Base-by-base conservation (phyloP, 2,888 invertebrate species). In the Drosophila antonietae region DNA sequence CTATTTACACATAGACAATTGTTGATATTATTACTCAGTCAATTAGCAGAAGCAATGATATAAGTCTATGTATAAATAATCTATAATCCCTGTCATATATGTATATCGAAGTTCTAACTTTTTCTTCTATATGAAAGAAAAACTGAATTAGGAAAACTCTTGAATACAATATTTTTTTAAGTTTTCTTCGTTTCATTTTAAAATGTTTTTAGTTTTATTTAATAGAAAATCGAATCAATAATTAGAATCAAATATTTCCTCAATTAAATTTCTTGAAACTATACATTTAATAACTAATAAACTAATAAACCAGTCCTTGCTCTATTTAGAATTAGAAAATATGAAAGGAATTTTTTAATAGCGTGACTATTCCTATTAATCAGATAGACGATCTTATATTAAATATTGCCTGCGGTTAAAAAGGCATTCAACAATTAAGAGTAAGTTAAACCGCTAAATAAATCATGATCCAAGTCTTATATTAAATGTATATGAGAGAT, bases 21-120 rank as follows among this genome's bases (percentile, higher is more conserved):
- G 33, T 53, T 31, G 47, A 35, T 49, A 59, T 47, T 57, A 69
- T 63, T 57, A 69, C 35, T 57, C 39, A 60, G 41, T 20, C 31
- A 18, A 2, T 53, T 39, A 15, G 37, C 37, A 37, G 37, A 53
- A 10, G 9, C 15, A 18, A 33, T 33, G 31, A 33, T 18, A 49
- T 18, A 33, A 31, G 31, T 18, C 49, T 18, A 49, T 23, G 37
- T 37, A 5, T 15, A 53, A 53, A 2, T 37, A 5, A 23, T 23
- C 10, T 53, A n/a, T 23, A 39, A 23, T 53, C 10, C 8, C 2
- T 33, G 33, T 9, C 10, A 33, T 33, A 10, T 33, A 33, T 33
- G 6, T 28, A 20, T n/a, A n/a, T n/a, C 28, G 28, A 28, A 28
- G 28, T 28, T 28, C 28, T 28, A 28, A 5, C 28, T 28, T 28